phyloP scores from a whole-genome alignment of 2,797 vertebrate species.

The Ambastaia sidthimunki region DNA sequence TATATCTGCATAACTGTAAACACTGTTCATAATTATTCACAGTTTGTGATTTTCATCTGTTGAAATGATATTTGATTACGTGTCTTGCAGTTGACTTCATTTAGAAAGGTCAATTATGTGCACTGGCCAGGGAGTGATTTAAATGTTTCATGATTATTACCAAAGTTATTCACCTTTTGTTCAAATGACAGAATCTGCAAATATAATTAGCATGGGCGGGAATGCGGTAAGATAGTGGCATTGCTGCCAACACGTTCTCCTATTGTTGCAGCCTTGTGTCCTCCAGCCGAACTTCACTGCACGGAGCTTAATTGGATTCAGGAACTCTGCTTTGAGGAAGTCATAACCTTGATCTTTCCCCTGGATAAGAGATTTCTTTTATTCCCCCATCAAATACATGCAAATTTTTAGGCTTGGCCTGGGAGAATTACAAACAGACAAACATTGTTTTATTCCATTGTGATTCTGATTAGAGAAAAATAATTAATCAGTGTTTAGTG shows the following conservation, averaged over 20 bases:
- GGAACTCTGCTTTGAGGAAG: constrained; percentile 77
- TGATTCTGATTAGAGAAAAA: too few species aligned
- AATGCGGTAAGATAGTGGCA: constrained; percentile 68
- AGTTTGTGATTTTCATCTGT: constrained; percentile 54
- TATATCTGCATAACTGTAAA: constrained; percentile 31
- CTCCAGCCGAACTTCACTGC: constrained; percentile 80
- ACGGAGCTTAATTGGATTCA: constrained; percentile 82
- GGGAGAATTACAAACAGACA: constrained; percentile 75
- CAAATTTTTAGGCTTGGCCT: constrained; percentile 66
- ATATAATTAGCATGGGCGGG: constrained; percentile 77
- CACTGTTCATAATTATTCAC: constrained; percentile 51
- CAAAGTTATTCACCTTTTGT: constrained; percentile 67
- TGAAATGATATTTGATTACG: constrained; percentile 61
- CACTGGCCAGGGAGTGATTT: constrained; percentile 54
- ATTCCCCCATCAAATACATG: constrained; percentile 69
- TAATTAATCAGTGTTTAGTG: constrained; percentile 77
- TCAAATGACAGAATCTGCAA: constrained; percentile 81
- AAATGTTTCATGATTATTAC: constrained; percentile 71
- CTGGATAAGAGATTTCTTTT: constrained; percentile 72
- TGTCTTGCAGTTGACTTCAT: constrained; percentile 58
- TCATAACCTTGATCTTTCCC: constrained; percentile 82
- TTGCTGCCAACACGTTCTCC: constrained; percentile 68
- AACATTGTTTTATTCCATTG: constrained; percentile 77
- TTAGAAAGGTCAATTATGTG: constrained; percentile 62
- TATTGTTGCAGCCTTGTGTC: constrained; percentile 74